phyloP scores from a whole-genome alignment of 2,888 invertebrate genomes.

The Operophtera brumata region DNA sequence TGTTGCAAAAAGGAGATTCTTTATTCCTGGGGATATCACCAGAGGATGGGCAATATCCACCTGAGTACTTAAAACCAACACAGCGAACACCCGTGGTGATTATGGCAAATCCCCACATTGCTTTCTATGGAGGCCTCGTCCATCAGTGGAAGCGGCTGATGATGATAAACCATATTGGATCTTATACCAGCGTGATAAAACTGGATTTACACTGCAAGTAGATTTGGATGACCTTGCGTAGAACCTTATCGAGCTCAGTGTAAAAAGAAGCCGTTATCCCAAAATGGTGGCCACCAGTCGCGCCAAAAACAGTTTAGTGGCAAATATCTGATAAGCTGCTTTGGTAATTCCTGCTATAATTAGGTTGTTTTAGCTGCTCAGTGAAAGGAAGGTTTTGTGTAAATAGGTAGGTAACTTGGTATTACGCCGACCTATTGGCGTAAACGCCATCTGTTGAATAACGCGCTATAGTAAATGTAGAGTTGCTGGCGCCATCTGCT shows the following conservation, averaged over 20 bases:
- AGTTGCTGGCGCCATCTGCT: too few species aligned
- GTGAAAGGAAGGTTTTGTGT: slow-evolving; percentile 14
- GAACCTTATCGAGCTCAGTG: background rate
- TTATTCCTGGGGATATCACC: too few species aligned
- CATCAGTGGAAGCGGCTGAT: too few species aligned
- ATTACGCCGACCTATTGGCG: too few species aligned
- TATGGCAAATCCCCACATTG: too few species aligned
- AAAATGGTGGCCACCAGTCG: background rate
- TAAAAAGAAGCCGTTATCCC: background rate
- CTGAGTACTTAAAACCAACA: too few species aligned
- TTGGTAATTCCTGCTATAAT: slow-evolving; percentile 36
- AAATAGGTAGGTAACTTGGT: background rate
- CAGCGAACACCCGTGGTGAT: too few species aligned
- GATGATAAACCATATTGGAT: background rate
- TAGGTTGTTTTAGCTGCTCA: slow-evolving; percentile 21
- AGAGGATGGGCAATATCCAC: too few species aligned
- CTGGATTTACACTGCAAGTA: background rate
- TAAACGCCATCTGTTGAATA: too few species aligned
- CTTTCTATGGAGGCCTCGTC: too few species aligned
- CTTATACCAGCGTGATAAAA: background rate
- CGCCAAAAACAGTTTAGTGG: slow-evolving; percentile 50
- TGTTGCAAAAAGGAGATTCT: too few species aligned
- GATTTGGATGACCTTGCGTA: background rate
- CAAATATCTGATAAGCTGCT: slow-evolving; percentile 61
- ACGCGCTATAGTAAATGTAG: too few species aligned